phyloP scores from a whole-genome alignment of 2,888 invertebrate species.

The Lasioglossum vierecki region DNA sequence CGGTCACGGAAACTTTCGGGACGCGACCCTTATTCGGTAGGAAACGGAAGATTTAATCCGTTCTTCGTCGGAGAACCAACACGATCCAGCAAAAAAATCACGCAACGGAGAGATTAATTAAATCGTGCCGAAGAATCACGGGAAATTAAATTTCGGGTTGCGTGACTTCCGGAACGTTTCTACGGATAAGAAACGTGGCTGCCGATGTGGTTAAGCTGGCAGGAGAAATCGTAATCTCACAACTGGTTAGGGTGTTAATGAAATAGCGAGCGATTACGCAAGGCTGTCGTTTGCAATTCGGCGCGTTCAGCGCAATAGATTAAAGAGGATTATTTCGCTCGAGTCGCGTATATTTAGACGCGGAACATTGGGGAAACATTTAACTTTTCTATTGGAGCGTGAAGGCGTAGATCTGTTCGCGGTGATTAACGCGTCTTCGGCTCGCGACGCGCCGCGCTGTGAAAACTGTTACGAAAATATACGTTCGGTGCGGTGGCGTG shows the following conservation, averaged over 20 bases:
- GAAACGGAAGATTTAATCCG: slow-evolving; percentile 8
- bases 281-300: neutral
- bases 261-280: neutral
- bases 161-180: slow-evolving; percentile 35
- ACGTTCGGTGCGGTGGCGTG: slow-evolving; percentile 30
- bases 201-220: slow-evolving; percentile 14
- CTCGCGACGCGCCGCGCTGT: slow-evolving; percentile 8
- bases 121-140: slow-evolving; percentile 20
- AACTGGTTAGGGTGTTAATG: neutral
- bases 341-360: neutral
- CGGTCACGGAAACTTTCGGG: slow-evolving; percentile 8
- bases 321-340: neutral
- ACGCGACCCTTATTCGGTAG: neutral
- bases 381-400: slow-evolving; percentile 16
- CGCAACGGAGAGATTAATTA: slow-evolving; percentile 33
- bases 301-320: neutral
- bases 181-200: slow-evolving; percentile 31
- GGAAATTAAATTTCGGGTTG: slow-evolving; percentile 45
- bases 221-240: slow-evolving; percentile 17
- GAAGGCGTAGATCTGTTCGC: slow-evolving; percentile 14
- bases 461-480: slow-evolving; percentile 61
- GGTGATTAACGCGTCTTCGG: slow-evolving; percentile 25
- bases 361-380: slow-evolving; percentile 6
- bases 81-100: slow-evolving; percentile 24
- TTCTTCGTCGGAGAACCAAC: neutral